Conservation (phyloP, 2,113 vertebrate species). For the Hyla sarda region DNA sequence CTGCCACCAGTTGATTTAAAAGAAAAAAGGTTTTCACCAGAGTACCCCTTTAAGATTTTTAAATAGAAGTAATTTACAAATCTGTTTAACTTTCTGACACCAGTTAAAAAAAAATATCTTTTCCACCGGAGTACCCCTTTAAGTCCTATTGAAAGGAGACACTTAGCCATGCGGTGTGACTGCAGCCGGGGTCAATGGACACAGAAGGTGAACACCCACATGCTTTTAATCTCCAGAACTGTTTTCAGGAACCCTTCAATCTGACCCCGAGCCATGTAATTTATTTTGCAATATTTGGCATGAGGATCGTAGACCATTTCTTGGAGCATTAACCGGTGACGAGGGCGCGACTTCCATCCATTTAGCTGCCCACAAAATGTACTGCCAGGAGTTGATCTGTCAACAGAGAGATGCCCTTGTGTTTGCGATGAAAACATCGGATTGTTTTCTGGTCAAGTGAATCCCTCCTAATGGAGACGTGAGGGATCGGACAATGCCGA, state of each 20-base stretch:
- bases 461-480: background rate
- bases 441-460: conserved; percentile 13
- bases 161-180: background rate
- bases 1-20: no score
- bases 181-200: background rate
- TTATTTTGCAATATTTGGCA: conserved; percentile 27
- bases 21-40: no score
- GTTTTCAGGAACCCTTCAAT: conserved; percentile 23
- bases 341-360: conserved; percentile 7
- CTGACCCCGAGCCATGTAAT: conserved; percentile 33
- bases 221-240: conserved; percentile 3
- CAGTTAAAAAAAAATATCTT: no score
- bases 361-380: conserved; percentile 2
- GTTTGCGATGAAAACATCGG: conserved; percentile 7
- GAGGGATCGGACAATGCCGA: background rate
- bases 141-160: background rate
- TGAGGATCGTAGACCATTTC: conserved; percentile 10
- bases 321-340: background rate
- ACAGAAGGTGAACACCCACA: background rate
- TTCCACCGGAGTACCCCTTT: background rate
- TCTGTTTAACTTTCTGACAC: no score
- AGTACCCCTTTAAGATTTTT: no score
- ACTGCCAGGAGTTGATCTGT: conserved; percentile 13
- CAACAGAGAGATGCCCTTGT: conserved; percentile 7
- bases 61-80: no score